phyloP scores from a whole-genome alignment of 1,140 invertebrate genomes.

The Drosophila erecta region DNA sequence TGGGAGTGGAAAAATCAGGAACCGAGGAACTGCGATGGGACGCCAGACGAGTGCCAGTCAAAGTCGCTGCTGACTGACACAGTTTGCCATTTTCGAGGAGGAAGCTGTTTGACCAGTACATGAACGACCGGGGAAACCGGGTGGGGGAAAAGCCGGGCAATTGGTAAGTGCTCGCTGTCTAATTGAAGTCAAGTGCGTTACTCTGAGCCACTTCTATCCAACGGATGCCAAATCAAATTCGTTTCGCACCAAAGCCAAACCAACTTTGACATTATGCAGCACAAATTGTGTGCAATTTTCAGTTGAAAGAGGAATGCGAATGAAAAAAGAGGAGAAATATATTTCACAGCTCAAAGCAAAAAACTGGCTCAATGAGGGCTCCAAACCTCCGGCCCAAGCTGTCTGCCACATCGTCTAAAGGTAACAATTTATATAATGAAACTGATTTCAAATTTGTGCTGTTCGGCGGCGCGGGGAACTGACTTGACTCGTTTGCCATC shows the following conservation, averaged over 20 bases:
- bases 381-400: constrained; percentile 35
- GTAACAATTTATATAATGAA: constrained; percentile 83
- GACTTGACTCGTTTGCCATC: constrained; percentile 28
- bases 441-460: constrained; percentile 79
- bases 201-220: constrained; percentile 50
- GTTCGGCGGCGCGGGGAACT: constrained; percentile 40
- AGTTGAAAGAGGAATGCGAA: constrained; percentile 6
- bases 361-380: constrained; percentile 45
- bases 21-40: constrained; percentile 28
- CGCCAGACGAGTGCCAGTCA: constrained; percentile 71
- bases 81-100: constrained; percentile 56
- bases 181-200: constrained; percentile 74
- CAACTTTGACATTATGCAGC: constrained; percentile 79
- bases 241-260: constrained; percentile 23
- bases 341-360: constrained; percentile 44
- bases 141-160: constrained; percentile 27
- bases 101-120: constrained; percentile 40
- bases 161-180: constrained; percentile 63
- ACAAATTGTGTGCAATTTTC: constrained; percentile 67
- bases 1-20: constrained; percentile 15
- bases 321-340: constrained; percentile 5
- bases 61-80: constrained; percentile 76
- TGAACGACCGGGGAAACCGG: neutral
- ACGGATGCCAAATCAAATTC: constrained; percentile 33
- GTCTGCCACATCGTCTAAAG: constrained; percentile 77